Conservation (phyloP, 2,888 invertebrate genomes). For the Epinotia brunnichana region DNA sequence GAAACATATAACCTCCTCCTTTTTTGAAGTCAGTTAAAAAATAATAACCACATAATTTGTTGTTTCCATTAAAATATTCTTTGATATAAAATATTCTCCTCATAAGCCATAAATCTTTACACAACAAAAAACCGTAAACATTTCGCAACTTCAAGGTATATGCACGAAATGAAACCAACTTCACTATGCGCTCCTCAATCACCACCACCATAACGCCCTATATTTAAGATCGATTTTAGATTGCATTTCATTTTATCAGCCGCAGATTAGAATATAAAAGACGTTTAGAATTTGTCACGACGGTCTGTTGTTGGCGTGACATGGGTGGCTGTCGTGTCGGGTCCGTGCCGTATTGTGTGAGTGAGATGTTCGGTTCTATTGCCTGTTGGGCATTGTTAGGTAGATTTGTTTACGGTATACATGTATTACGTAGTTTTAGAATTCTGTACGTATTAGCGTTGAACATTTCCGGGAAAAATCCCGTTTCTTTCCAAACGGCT, state of each 20-base stretch:
- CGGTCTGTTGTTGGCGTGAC: slow-evolving; percentile 25
- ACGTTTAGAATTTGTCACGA: slow-evolving; percentile 62
- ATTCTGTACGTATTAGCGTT: too few species aligned
- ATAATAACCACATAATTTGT: not conserved
- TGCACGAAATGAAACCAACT: not conserved
- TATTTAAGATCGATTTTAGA: not conserved
- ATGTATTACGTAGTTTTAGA: too few species aligned
- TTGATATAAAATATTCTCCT: not conserved
- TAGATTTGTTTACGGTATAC: not conserved
- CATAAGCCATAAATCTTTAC: slow-evolving; percentile 22
- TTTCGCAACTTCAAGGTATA: slow-evolving; percentile 14
- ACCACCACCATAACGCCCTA: not conserved
- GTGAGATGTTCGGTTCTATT: slow-evolving; percentile 9
- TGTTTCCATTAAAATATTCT: not conserved
- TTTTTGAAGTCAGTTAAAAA: too few species aligned
- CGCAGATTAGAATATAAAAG: slow-evolving; percentile 51
- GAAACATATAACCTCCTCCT: too few species aligned
- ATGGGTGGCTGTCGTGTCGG: slow-evolving; percentile 35
- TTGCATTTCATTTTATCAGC: not conserved
- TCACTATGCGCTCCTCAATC: not conserved
- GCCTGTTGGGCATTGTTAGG: slow-evolving; percentile 13
- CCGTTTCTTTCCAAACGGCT: too few species aligned
- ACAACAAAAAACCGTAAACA: slow-evolving; percentile 16
- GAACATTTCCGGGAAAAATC: too few species aligned
- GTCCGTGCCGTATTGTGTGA: slow-evolving; percentile 30